Base-by-base conservation (phyloP, 2,888 invertebrate species). In the Drosophila subsilvestris region DNA sequence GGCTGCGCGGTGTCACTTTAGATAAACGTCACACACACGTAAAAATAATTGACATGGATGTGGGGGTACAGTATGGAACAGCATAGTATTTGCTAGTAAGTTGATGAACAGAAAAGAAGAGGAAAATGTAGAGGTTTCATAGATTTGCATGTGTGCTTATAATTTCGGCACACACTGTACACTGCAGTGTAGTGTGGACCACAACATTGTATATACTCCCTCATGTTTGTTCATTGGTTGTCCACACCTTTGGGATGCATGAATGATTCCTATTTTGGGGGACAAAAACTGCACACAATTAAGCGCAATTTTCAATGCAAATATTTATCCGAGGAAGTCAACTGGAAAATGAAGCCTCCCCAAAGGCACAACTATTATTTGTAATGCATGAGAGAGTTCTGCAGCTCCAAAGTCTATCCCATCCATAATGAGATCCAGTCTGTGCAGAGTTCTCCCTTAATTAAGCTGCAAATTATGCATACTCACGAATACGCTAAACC, bases 301-400 rank as follows among this genome's bases (percentile, higher is more conserved):
- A 84, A 78, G 70, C 74, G 81, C 71, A 66, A 67, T 51, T 67
- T 79, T 74, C 74, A 67, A 67, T 77, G 75, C 66, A 78, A 66
- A 45, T 70, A 72, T 66, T 63, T 68, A 63, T 60, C 63, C 59
- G 73, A 44, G 61, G 82, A 78, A 85, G 63, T 86, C 85, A 71
- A 73, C 55, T 87, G 85, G 79, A 84, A 84, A 86, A 73, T 74
- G 53, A 59, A 58, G 65, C 58, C 51, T 60, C 54, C 55, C 43
- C 53, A 44, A 27, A 27, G 25, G 25, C 29, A 44, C 58, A 62
- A 59, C 22, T 47, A 44, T 1, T 17, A 25, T 22, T 43, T 54
- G 54, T 43, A 48, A 65, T 65, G 66, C 66, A 37, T 66, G 66
- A 32, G 49, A 66, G 56, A 29, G 65, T 65, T 48, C 10, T 32